Base-by-base conservation (phyloP, 2,113 vertebrate genomes). In the Chrysochloris asiatica region DNA sequence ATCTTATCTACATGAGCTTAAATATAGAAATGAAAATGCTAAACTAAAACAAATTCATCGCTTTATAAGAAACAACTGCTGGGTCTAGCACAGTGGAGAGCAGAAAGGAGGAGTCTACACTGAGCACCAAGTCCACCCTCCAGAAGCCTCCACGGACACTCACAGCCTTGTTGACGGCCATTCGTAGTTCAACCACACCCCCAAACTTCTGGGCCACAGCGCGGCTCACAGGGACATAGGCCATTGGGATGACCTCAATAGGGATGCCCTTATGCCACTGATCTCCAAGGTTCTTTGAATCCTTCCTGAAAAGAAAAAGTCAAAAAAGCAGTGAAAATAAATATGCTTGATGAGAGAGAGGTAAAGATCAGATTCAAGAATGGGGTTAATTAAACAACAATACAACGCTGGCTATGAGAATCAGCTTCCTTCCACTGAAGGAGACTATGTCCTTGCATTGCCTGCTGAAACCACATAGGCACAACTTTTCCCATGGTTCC, bases 221-320 rank as follows among this genome's bases (percentile, higher is more conserved):
- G 95, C 98, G 98, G 96, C 98, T 98, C 91, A 99, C 97, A 0
- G 99, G 99, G 8, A 99, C 98, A 0, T 99, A 98, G 12, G 99
- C 99, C 99, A 99, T 99, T 16, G 99, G 99, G 92, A 99, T 99
- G 56, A 99, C 99, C 95, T 99, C 99, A 0, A 99, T 98, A 0
- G 99, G 99, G 84, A 99, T 98, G 1, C 99, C 99, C 94, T 98
- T 99, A 97, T 99, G 99, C 99, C 99, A 99, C 41, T 99, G 99
- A 95, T 99, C 98, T 19, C 99, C 99, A 0, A 99, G 98, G 84
- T 93, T 96, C 95, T 97, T 95, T 0, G 99, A 99, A 97, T 99
- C 98, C 94, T 99, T 99, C 97, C 99, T 99, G 91, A 41, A 75
- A 59, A 93, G 54, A 86, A 54, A 86, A 1, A 59, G 79, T 67